These are phyloP conservation scores for Rambutsinella grinnellia DNA, from an alignment of 2,888 invertebrate species.

Conservation along the genomic window DNA sequence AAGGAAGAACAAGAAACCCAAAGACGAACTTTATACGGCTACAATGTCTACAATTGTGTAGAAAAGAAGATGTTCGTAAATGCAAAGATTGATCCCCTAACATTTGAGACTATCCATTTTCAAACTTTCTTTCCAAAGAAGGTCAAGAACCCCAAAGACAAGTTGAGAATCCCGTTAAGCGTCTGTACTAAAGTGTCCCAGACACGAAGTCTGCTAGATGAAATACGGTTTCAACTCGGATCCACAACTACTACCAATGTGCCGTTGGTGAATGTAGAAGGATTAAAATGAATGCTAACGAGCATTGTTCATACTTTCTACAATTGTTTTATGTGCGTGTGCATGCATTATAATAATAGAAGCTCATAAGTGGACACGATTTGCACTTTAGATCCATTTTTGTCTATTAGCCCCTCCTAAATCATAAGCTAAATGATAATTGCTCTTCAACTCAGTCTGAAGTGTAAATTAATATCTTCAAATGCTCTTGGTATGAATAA, in stretches of 20 bases:
- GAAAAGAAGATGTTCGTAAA: slow-evolving; percentile 59
- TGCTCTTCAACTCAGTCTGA: too few relatives aligned
- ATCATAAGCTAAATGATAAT: too few relatives aligned
- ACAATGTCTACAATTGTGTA: slow-evolving; percentile 50
- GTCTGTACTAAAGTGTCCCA: slow-evolving; percentile 53
- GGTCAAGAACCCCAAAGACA: slow-evolving; percentile 60
- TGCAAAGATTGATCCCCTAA: slow-evolving; percentile 47
- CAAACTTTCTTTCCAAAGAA: slow-evolving; percentile 57
- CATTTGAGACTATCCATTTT: slow-evolving; percentile 35
- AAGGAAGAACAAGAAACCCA: slow-evolving; percentile 13
- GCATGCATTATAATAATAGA: too few relatives aligned
- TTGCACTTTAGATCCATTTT: too few relatives aligned
- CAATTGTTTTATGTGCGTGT: slow-evolving; percentile 1
- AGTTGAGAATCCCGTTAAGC: slow-evolving; percentile 48
- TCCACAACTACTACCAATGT: neutral
- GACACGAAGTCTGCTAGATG: slow-evolving; percentile 48
- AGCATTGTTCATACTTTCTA: neutral
- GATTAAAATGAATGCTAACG: neutral
- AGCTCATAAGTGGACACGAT: too few relatives aligned
- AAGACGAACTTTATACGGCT: slow-evolving; percentile 19
- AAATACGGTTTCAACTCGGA: slow-evolving; percentile 51
- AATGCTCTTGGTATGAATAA: too few relatives aligned
- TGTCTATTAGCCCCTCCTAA: too few relatives aligned
- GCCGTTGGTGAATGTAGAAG: neutral
- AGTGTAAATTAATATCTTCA: too few relatives aligned